A percentile compares a stretch with the other conserved stretches of the same genome.
Evolutionary conservation across 2,888 invertebrate species (phyloP).

Genomic region (Saturnia pavonia): DNA sequence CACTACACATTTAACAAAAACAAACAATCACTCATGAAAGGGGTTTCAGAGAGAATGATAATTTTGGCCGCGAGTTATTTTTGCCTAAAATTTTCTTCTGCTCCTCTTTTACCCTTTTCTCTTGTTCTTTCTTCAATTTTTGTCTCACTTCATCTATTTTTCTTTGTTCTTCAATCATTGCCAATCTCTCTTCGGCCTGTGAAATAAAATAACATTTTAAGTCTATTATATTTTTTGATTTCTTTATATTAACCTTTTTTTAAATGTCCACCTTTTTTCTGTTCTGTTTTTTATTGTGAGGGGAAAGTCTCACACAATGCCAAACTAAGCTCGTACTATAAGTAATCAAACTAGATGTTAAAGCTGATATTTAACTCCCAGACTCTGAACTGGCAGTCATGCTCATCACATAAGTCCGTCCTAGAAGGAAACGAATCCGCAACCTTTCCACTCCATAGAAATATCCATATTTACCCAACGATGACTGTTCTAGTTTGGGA

Average conservation of each 20-base stretch:
- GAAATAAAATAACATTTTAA: slow-evolving; percentile 24
- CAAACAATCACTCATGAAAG: slow-evolving; percentile 81
- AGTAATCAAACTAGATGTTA: too few species aligned
- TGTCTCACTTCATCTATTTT: slow-evolving; percentile 97
- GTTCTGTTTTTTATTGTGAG: too few species aligned
- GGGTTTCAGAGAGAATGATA: slow-evolving; percentile 95
- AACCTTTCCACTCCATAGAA: too few species aligned
- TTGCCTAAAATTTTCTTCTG: slow-evolving; percentile 98
- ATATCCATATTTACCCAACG: too few species aligned
- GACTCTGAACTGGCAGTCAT: too few species aligned
- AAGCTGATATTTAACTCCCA: too few species aligned
- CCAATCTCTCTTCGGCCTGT: slow-evolving; percentile 97
- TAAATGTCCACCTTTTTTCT: too few species aligned
- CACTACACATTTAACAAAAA: neutral
- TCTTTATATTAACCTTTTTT: neutral
- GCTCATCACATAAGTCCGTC: too few species aligned
- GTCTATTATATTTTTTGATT: neutral
- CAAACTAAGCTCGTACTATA: too few species aligned
- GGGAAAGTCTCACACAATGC: too few species aligned
- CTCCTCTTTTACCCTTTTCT: slow-evolving; percentile 95
- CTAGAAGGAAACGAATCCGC: too few species aligned
- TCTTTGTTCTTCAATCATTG: slow-evolving; percentile 98
- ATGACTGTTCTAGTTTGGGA: too few species aligned
- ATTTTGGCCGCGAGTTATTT: slow-evolving; percentile 97
- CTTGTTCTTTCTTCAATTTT: slow-evolving; percentile 95